Conservation (phyloP, 2,888 invertebrate species). For the Papilio demoleus region DNA sequence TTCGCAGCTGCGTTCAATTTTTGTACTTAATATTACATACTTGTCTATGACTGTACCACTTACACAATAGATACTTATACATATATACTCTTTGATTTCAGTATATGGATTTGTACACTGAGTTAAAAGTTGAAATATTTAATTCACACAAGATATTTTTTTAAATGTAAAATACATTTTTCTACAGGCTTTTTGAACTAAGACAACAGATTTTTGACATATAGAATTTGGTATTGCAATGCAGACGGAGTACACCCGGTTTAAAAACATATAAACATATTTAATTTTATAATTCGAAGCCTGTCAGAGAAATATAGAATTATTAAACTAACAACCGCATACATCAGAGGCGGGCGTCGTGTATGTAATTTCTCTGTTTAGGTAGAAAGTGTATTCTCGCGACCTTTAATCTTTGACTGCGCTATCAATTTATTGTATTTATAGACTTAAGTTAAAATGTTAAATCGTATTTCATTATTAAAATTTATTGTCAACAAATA, state of each 20-base stretch:
- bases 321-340: neutral
- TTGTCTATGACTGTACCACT: neutral
- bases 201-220: too few species aligned
- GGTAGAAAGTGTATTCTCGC: constrained; percentile 59
- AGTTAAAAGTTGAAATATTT: too few species aligned
- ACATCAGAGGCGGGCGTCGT: constrained; percentile 31
- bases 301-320: constrained; percentile 16
- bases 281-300: constrained; percentile 2
- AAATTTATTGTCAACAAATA: constrained; percentile 19
- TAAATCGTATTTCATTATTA: constrained; percentile 5
- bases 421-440: constrained; percentile 40
- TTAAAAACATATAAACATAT: neutral
- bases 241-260: neutral
- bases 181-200: too few species aligned
- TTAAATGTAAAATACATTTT: too few species aligned
- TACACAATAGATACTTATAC: too few species aligned
- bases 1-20: constrained; percentile 19
- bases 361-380: constrained; percentile 56
- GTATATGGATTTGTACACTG: too few species aligned
- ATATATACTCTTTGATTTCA: too few species aligned
- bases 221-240: too few species aligned
- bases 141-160: too few species aligned
- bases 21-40: constrained; percentile 1
- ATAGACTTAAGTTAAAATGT: neutral
- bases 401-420: constrained; percentile 53